Evolutionary conservation across 1,140 invertebrate genomes (phyloP), one percentile per base, ranked within the genome.

Genomic region (Drosophila nigromelanica): DNA sequence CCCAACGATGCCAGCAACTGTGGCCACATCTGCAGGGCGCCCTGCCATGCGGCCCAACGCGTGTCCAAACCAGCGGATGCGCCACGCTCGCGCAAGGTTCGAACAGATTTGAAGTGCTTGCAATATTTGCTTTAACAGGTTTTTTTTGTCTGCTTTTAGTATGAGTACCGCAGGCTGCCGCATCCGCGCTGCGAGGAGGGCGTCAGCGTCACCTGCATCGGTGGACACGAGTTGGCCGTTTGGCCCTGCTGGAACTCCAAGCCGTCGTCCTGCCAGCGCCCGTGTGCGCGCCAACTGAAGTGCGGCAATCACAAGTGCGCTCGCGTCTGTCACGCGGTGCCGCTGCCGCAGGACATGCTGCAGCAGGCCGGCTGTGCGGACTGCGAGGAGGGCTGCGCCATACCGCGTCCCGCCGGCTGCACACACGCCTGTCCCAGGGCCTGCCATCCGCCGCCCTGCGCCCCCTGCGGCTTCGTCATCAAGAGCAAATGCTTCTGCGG

Each of bases 251-350:
- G 95, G 82, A 93, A 94, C 73, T 95, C 97, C 1, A 93, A 92
- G 55, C 93, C 95, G 0, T 93, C 93, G 14, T 96, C 96, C 11
- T 99, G 98, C 92, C 94, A 95, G 2, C 93, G 96, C 50, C 89
- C 92, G 27, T 87, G 82, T 59, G 68, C 45, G 0, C 67, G 82
- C 0, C 42, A 78, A 33, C 37, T 87, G 1, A 82, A 70, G 0
- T 99, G 98, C 91, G 94, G 94, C 2, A 98, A 98, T 92, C 97
- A 99, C 83, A 93, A 79, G 1, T 99, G 98, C 91, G 80, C 92
- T 18, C 83, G 94, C 37, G 87, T 94, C 8, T 99, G 97, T 91
- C 97, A 99, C 89, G 80, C 95, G 3, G 91, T 93, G 63, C 63
- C 87, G 18, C 82, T 93, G 50, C 68, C 86, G 11, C 76, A 92